Conservation (phyloP, 2,888 invertebrate species). For the Perithous albicinctus region DNA sequence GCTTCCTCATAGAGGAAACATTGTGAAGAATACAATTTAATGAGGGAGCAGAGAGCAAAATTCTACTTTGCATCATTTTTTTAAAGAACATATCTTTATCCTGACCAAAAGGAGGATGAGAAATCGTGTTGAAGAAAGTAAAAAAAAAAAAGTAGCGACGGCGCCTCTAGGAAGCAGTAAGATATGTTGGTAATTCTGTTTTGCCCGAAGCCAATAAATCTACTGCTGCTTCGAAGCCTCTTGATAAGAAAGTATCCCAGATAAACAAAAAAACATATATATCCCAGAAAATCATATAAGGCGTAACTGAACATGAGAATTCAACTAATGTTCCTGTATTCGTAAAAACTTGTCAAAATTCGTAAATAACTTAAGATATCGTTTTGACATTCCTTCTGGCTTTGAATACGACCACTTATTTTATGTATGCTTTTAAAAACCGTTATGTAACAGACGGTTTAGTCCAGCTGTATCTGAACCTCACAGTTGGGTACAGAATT, state of each 20-base stretch:
- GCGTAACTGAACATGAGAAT: neutral
- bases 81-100: neutral
- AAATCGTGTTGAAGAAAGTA: neutral
- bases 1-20: too few species aligned
- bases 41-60: too few species aligned
- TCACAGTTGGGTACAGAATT: neutral
- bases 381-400: neutral
- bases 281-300: neutral
- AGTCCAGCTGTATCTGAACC: neutral
- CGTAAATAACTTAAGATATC: constrained; percentile 2
- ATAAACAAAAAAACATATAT: neutral
- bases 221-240: neutral
- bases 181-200: constrained; percentile 3
- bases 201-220: constrained; percentile 10
- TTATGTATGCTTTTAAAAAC: neutral
- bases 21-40: too few species aligned
- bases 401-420: neutral
- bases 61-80: too few species aligned
- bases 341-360: neutral
- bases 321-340: neutral
- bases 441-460: neutral
- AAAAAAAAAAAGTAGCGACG: neutral
- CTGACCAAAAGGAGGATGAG: neutral
- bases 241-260: constrained; percentile 2
- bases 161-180: neutral